These are phyloP conservation scores for Clupea harengus DNA, from an alignment of 2,113 vertebrate species.

Conservation along the genomic window DNA sequence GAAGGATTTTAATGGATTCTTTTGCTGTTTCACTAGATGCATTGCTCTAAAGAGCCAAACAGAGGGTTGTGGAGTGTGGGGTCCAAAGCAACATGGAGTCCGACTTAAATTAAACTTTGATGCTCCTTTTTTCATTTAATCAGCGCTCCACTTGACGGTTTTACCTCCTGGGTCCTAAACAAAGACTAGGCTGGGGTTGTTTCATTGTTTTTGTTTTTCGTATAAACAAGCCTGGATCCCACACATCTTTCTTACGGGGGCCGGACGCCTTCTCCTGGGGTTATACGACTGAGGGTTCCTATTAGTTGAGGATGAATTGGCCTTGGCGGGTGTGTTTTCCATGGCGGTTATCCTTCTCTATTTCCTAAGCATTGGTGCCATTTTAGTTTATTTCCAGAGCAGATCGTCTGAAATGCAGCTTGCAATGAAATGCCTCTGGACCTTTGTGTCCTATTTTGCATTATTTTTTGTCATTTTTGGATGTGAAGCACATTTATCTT, in stretches of 20 bases:
- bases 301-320: not conserved
- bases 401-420: not conserved
- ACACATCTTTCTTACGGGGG: not conserved
- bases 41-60: no score
- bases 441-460: not conserved
- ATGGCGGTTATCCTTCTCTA: not conserved
- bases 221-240: not conserved
- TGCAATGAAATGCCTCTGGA: not conserved
- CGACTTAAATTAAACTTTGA: not conserved
- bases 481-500: not conserved
- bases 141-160: no score
- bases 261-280: not conserved
- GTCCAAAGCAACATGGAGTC: not conserved
- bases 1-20: no score
- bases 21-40: no score
- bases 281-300: not conserved
- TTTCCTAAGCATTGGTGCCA: not conserved
- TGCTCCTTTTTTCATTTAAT: no score
- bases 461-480: not conserved
- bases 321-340: not conserved
- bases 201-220: not conserved
- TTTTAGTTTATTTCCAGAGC: not conserved
- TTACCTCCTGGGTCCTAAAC: not conserved
- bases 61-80: no score
- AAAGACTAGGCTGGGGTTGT: not conserved